Evolutionary conservation across 2,113 vertebrate species (phyloP), one percentile per base, ranked within the genome.

Genomic region (Dipodomys merriami): DNA sequence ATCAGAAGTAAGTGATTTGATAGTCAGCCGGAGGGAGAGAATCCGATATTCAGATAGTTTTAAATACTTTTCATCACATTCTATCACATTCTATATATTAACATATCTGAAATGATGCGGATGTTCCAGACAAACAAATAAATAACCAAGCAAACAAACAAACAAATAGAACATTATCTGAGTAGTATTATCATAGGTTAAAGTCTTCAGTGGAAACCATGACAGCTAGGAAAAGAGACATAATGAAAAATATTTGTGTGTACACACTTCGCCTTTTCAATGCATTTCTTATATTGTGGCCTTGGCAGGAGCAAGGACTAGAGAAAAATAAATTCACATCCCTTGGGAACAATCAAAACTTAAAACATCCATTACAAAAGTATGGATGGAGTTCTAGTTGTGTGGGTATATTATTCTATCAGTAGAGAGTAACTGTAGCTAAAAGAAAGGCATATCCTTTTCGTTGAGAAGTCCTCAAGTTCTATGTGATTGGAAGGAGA

Each of bases 201-300:
- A 5, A 49, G 18, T 33, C 44, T 96, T 95, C 62, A 87, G 22
- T n/a, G 65, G 90, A 91, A 95, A 94, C 94, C 90, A 96, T 93
- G 96, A 88, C 93, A 96, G 95, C 85, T 0, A 30, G 71, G 89
- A 76, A 87, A 73, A 74, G 49, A 87, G 82, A 25, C 94, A 79
- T 90, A 39, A 88, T 78, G 33, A 64, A 78, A 46, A 83, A 86
- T 19, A 65, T n/a, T 23, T 16, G 62, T 64, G 33, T 49, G 6
- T 72, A 30, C 19, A 27, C 16, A 8, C 68, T 95, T 73, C 73
- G 69, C 39, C 86, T 91, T 91, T 68, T 93, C 85, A 72, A 73
- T 44, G 33, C 90, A 83, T 90, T 91, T 88, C 80, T 91, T 62
- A 73, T 30, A 78, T 83, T 77, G 83, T 83, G 96, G 88, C 91